phyloP scores from a whole-genome alignment of 2,797 vertebrate species.

The Tragelaphus oryx region DNA sequence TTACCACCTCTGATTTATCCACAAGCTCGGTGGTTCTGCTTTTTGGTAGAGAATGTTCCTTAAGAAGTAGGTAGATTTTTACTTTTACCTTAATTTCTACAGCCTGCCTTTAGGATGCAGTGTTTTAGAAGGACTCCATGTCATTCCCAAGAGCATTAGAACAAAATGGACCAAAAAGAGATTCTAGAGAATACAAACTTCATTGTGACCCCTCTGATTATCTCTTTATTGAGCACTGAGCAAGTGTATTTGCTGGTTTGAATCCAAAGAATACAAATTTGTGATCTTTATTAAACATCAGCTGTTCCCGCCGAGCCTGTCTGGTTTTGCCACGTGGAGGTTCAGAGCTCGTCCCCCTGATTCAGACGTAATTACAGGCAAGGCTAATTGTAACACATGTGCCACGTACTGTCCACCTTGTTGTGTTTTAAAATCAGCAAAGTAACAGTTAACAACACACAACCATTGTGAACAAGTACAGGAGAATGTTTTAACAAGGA shows the following conservation, averaged over 20 bases:
- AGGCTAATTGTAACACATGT: not conserved
- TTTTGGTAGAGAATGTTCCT: not conserved
- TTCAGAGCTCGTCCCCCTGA: not conserved
- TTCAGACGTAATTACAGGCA: not conserved
- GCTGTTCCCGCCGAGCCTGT: not conserved
- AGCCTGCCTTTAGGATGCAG: not conserved
- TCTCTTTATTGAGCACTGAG: not conserved
- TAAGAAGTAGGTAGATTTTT: not conserved
- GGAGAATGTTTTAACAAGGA: conserved; percentile 25
- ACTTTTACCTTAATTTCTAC: not conserved
- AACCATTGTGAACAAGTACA: not conserved
- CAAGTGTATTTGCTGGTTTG: not conserved
- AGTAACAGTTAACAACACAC: not conserved
- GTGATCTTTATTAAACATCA: not conserved
- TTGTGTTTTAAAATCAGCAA: not conserved
- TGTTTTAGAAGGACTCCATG: not conserved
- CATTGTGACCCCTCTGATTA: not conserved
- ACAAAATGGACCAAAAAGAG: not conserved
- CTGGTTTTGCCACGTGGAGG: not conserved
- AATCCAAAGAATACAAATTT: not conserved
- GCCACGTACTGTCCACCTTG: not conserved
- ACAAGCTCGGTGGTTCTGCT: not conserved
- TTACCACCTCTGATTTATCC: not conserved
- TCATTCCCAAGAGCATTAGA: not conserved
- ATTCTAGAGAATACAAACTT: not conserved